phyloP scores from a whole-genome alignment of 2,113 vertebrate genomes.

The Suricata suricatta region DNA sequence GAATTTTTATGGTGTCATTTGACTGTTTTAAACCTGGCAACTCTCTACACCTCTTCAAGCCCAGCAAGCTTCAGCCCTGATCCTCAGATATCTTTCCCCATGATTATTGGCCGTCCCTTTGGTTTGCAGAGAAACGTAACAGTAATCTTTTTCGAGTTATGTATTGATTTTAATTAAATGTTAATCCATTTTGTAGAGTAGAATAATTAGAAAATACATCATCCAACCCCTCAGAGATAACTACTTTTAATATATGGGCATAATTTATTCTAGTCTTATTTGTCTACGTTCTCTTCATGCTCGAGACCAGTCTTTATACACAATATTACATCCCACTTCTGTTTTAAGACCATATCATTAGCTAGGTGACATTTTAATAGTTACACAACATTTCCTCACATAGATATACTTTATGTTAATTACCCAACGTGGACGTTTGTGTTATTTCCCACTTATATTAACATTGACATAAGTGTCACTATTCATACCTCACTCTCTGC shows the following conservation, averaged over 20 bases:
- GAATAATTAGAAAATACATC: neutral
- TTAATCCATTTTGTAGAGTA: neutral
- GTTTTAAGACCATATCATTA: neutral
- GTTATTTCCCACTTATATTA: neutral
- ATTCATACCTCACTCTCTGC: neutral
- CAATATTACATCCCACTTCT: neutral
- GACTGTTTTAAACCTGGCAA: neutral
- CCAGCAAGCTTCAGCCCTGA: neutral
- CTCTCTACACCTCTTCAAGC: neutral
- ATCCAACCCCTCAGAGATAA: neutral
- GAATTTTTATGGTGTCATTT: conserved; percentile 48
- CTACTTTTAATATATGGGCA: neutral
- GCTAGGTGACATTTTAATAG: neutral
- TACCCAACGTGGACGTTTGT: neutral
- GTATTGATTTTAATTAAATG: neutral
- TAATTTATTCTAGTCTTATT: neutral
- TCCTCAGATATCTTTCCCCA: accelerated
- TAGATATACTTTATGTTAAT: neutral
- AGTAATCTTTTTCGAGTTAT: neutral
- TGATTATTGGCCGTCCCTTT: neutral
- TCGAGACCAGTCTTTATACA: neutral
- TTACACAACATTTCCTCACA: neutral
- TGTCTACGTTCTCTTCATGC: neutral
- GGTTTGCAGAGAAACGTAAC: neutral
- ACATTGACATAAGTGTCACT: neutral